A percentile compares a stretch with the other conserved stretches of the same genome.
These are phyloP conservation scores for Microtus pennsylvanicus DNA, from an alignment of 2,113 vertebrate genomes.

Conservation along the genomic window DNA sequence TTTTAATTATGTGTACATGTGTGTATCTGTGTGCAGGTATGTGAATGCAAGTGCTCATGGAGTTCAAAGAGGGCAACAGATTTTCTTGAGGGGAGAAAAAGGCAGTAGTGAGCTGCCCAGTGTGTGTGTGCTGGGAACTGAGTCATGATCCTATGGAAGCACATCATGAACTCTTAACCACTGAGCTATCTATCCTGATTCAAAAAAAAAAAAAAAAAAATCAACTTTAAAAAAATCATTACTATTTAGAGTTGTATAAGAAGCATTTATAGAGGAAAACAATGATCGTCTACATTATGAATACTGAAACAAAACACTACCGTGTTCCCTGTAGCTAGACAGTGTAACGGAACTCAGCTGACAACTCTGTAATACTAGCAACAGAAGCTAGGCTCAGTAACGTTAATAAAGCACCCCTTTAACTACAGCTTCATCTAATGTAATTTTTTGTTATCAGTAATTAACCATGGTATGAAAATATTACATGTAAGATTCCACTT, in stretches of 20 bases:
- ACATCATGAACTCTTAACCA: background rate
- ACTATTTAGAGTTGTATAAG: background rate
- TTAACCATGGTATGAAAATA: background rate
- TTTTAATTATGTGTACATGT: background rate
- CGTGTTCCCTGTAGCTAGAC: background rate
- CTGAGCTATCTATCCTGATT: background rate
- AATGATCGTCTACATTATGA: background rate
- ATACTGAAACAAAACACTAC: conserved; percentile 13
- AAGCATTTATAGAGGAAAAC: conserved; percentile 4
- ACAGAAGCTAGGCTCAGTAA: background rate
- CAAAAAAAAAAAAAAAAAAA: background rate
- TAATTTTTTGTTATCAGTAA: background rate
- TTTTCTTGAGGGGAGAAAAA: background rate
- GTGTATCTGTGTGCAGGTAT: background rate
- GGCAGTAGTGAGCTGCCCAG: background rate
- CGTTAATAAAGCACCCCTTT: background rate
- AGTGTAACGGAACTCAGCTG: background rate
- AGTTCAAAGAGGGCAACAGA: background rate
- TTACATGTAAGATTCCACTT: background rate
- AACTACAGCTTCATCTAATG: background rate
- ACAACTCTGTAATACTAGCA: conserved; percentile 11
- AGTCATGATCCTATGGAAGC: background rate
- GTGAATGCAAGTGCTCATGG: background rate
- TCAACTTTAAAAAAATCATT: conserved; percentile 9
- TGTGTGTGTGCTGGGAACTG: background rate